Percentiles rank a stretch among this genome's conserved stretches.
Conservation (phyloP, 2,113 vertebrate genomes). For the Coryphaenoides rupestris region DNA sequence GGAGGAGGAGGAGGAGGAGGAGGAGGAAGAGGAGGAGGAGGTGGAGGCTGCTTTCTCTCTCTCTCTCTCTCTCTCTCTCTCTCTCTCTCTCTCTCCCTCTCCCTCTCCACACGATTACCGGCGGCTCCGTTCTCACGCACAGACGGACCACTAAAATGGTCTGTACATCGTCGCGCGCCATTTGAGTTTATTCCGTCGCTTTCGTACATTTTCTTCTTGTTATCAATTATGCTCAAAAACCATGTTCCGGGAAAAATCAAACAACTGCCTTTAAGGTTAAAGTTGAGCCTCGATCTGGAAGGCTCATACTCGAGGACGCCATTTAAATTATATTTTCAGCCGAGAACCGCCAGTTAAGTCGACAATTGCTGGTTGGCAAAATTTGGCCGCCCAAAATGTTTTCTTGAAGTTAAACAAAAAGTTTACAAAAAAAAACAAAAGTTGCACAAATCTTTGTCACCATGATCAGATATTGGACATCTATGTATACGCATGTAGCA, state of each 20-base stretch:
- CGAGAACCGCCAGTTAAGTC: slow-evolving; percentile 57
- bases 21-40: slow-evolving; percentile 45
- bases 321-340: slow-evolving; percentile 54
- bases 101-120: too few species aligned
- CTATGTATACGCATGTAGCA: too few species aligned
- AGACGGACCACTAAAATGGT: slow-evolving; percentile 31
- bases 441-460: too few species aligned
- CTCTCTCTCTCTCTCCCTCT: too few species aligned
- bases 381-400: slow-evolving; percentile 61
- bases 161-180: slow-evolving; percentile 26
- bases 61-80: too few species aligned
- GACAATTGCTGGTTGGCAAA: too few species aligned
- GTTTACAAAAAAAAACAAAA: too few species aligned
- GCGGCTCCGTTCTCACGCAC: too few species aligned
- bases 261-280: slow-evolving; percentile 48
- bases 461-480: too few species aligned
- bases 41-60: slow-evolving; percentile 43
- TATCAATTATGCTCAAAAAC: slow-evolving; percentile 42
- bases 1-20: slow-evolving; percentile 46
- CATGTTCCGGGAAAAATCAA: slow-evolving; percentile 48
- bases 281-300: slow-evolving; percentile 53
- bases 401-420: too few species aligned
- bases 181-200: slow-evolving; percentile 43
- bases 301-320: slow-evolving; percentile 55
- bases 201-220: slow-evolving; percentile 37